These are phyloP conservation scores for Avahi laniger DNA, from an alignment of 2,797 vertebrate species.

Conservation along the genomic window DNA sequence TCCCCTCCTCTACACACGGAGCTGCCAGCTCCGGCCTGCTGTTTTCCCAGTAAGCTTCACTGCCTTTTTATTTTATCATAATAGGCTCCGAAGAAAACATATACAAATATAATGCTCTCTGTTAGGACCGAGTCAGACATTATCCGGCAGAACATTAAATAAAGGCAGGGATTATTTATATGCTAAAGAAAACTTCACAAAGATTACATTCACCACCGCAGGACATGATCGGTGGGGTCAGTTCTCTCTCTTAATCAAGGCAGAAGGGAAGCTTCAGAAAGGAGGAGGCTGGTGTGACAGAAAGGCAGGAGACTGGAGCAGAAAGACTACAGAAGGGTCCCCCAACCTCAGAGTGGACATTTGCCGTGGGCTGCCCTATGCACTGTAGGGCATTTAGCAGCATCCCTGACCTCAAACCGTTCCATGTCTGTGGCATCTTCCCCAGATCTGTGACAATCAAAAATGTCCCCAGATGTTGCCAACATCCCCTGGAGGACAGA, in stretches of 20 bases:
- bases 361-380: rapidly evolving
- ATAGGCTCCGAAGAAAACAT: not conserved
- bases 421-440: not conserved
- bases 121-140: not conserved
- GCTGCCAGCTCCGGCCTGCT: not conserved
- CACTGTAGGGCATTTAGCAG: not conserved
- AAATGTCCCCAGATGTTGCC: not conserved
- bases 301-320: rapidly evolving
- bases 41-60: not conserved
- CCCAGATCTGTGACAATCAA: not conserved
- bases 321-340: not conserved
- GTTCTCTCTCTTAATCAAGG: not conserved
- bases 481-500: not conserved
- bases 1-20: not conserved
- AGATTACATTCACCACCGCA: rapidly evolving
- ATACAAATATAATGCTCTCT: rapidly evolving
- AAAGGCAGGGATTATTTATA: not conserved
- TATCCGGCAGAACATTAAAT: not conserved
- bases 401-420: not conserved
- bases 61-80: not conserved
- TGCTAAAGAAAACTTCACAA: not conserved
- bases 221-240: not conserved
- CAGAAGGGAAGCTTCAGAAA: not conserved
- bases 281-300: not conserved
- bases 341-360: rapidly evolving